Evolutionary conservation across 2,797 vertebrate genomes (phyloP).

Genomic region (Lagorchestes hirsutus): DNA sequence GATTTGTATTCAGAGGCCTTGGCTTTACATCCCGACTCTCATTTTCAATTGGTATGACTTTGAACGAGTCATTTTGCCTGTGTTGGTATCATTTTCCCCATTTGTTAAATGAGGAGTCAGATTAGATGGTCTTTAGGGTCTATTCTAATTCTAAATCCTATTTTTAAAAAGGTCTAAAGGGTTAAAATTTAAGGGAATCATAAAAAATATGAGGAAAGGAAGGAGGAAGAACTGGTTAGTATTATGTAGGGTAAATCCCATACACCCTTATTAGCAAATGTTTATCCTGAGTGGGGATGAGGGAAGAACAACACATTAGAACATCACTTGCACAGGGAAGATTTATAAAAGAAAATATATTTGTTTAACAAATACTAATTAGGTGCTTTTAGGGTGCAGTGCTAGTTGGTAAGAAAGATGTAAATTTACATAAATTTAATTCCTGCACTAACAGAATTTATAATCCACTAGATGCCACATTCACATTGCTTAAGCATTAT

Average conservation of each 20-base stretch:
- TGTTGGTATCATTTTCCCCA: neutral
- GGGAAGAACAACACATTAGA: neutral
- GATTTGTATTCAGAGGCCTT: neutral
- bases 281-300: neutral
- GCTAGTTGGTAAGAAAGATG: neutral
- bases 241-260: neutral
- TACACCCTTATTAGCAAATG: neutral
- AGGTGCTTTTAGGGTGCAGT: neutral
- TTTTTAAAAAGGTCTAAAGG: neutral
- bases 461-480: neutral
- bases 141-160: neutral
- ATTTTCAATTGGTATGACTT: no score
- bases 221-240: neutral
- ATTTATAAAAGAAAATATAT: neutral
- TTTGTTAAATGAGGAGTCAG: neutral
- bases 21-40: neutral
- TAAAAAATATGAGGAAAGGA: neutral
- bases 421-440: neutral
- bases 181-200: neutral
- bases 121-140: neutral
- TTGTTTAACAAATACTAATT: neutral
- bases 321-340: neutral
- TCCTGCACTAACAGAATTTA: neutral
- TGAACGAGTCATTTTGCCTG: neutral
- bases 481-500: neutral